phyloP scores from a whole-genome alignment of 1,140 invertebrate species.

The Dufourea novaeangliae region DNA sequence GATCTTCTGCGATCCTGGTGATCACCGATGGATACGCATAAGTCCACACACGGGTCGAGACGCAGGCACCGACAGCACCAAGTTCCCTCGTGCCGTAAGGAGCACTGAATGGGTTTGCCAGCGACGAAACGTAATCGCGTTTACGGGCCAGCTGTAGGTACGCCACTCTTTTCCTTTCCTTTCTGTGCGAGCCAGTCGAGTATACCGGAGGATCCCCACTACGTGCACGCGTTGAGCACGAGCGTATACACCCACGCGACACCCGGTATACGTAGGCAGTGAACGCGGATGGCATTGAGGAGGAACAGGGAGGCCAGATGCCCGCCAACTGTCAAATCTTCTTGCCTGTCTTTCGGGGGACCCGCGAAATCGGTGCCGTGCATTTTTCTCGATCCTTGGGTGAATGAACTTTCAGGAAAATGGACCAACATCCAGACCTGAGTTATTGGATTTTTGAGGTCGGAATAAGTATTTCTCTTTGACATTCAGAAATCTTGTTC shows the following conservation, averaged over 20 bases:
- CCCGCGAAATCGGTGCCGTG: neutral
- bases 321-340: slow-evolving; percentile 35
- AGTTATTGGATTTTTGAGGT: no score
- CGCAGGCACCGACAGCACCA: slow-evolving; percentile 43
- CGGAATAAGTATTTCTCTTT: no score
- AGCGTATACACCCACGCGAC: slow-evolving; percentile 64
- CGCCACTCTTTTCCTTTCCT: slow-evolving; percentile 66
- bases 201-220: slow-evolving; percentile 36
- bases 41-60: neutral
- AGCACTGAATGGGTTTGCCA: slow-evolving; percentile 66
- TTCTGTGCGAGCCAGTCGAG: slow-evolving; percentile 55
- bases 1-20: neutral
- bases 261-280: slow-evolving; percentile 62
- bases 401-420: no score
- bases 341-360: neutral
- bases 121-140: slow-evolving; percentile 66
- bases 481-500: no score
- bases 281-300: slow-evolving; percentile 31
- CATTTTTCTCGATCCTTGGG: neutral
- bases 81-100: slow-evolving; percentile 62
- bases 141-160: slow-evolving; percentile 62
- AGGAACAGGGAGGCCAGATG: slow-evolving; percentile 29
- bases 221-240: slow-evolving; percentile 41
- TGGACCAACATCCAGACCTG: no score
- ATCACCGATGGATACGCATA: neutral